phyloP scores from a whole-genome alignment of 2,113 vertebrate genomes.

The Vidua macroura region DNA sequence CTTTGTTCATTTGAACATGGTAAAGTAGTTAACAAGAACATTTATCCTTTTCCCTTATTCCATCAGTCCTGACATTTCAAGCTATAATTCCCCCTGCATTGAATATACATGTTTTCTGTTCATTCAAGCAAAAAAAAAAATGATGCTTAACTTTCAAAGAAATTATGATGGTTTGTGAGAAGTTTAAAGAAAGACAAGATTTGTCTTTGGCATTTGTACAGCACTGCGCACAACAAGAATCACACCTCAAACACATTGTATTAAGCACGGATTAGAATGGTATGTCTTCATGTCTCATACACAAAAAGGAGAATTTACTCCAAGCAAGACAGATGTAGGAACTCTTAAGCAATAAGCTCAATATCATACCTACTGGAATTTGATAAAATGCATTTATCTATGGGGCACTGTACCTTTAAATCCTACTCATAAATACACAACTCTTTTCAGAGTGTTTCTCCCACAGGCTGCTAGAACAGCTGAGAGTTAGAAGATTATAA shows the following conservation, averaged over 20 bases:
- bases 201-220: neutral
- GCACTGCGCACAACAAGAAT: neutral
- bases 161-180: neutral
- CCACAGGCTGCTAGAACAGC: neutral
- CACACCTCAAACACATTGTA: neutral
- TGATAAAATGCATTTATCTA: neutral
- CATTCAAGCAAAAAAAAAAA: neutral
- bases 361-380: neutral
- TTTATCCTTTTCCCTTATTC: slow-evolving; percentile 45
- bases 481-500: neutral
- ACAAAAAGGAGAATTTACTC: neutral
- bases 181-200: slow-evolving; percentile 1
- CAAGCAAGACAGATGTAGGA: neutral
- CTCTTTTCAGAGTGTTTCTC: neutral
- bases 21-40: slow-evolving; percentile 53
- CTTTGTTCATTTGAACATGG: slow-evolving; percentile 43
- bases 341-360: neutral
- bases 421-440: neutral
- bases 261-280: neutral
- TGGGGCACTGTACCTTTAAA: neutral
- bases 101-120: slow-evolving; percentile 41
- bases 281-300: neutral
- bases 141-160: neutral
- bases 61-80: slow-evolving; percentile 39
- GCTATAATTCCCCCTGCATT: slow-evolving; percentile 2